A percentile compares a stretch with the other conserved stretches of the same genome.
phyloP scores from a whole-genome alignment of 2,888 invertebrate species.

The Polyommatus iphigenia region DNA sequence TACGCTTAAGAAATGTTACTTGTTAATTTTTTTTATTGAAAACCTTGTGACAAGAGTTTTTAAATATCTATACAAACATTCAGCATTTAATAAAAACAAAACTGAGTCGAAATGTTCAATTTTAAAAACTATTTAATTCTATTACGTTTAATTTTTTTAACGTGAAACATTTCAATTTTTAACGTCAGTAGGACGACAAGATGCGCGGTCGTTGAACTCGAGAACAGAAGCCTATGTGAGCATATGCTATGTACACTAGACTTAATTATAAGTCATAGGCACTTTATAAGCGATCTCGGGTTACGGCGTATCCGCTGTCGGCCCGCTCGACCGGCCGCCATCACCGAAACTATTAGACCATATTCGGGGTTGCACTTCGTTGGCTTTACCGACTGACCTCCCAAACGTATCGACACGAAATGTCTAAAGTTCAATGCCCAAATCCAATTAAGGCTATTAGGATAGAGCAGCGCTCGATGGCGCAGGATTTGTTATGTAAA shows the following conservation, averaged over 20 bases:
- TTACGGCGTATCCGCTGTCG: conserved; percentile 69
- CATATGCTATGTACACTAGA: conserved; percentile 30
- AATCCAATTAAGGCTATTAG: conserved; percentile 61
- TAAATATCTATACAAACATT: background rate
- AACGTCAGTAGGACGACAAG: background rate
- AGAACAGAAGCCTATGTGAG: conserved; percentile 29
- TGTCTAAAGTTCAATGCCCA: conserved; percentile 73
- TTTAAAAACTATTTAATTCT: too few species aligned
- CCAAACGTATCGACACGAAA: conserved; percentile 65
- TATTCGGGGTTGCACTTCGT: conserved; percentile 74
- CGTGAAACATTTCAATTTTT: background rate
- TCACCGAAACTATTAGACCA: conserved; percentile 68
- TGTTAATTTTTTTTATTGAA: too few species aligned
- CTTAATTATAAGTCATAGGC: conserved; percentile 31
- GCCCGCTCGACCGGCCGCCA: conserved; percentile 56
- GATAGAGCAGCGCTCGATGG: conserved; percentile 37
- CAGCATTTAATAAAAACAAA: too few species aligned
- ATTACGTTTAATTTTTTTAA: background rate
- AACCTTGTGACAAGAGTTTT: background rate
- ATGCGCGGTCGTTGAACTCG: background rate
- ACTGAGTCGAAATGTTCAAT: too few species aligned
- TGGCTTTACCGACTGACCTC: conserved; percentile 74
- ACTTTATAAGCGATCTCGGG: conserved; percentile 49
- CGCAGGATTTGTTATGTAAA: conserved; percentile 38
- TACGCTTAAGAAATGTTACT: background rate